phyloP scores from a whole-genome alignment of 2,113 vertebrate species.

The Thamnaconus septentrionalis region DNA sequence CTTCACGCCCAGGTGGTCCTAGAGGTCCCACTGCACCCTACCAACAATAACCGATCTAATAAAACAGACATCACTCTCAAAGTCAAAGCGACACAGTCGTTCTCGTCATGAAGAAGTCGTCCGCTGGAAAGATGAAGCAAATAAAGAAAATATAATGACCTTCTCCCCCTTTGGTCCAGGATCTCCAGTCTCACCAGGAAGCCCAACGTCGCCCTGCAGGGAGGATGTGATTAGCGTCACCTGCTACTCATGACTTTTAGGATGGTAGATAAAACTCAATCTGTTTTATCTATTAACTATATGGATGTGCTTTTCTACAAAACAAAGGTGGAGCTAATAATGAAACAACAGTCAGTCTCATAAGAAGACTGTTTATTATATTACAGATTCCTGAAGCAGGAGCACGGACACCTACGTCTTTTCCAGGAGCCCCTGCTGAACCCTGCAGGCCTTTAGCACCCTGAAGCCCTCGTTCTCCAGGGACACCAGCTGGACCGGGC shows the following conservation, averaged over 20 bases:
- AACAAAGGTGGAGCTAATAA: too few species aligned
- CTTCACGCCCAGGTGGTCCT: constrained; percentile 77
- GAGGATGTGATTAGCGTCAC: too few species aligned
- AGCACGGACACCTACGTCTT: constrained; percentile 72
- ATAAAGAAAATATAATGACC: constrained; percentile 56
- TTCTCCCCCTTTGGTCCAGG: constrained; percentile 75
- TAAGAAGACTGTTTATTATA: too few species aligned
- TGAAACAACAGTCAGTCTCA: too few species aligned
- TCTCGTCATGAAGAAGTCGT: neutral
- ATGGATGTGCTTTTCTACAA: too few species aligned
- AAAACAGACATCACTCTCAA: neutral
- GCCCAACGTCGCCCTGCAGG: constrained; percentile 72
- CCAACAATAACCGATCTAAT: constrained; percentile 13
- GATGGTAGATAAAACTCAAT: too few species aligned
- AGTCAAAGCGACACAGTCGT: neutral
- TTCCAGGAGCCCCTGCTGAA: constrained; percentile 68
- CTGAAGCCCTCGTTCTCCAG: constrained; percentile 74
- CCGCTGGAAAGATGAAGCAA: neutral
- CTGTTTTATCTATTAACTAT: too few species aligned
- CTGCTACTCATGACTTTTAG: too few species aligned
- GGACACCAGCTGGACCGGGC: constrained; percentile 62
- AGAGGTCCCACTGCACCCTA: constrained; percentile 79
- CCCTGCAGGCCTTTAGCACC: constrained; percentile 75
- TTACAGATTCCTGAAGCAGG: neutral
- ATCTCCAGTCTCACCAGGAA: constrained; percentile 75